Base-by-base conservation (phyloP, 2,797 vertebrate species). In the Mallotus villosus region DNA sequence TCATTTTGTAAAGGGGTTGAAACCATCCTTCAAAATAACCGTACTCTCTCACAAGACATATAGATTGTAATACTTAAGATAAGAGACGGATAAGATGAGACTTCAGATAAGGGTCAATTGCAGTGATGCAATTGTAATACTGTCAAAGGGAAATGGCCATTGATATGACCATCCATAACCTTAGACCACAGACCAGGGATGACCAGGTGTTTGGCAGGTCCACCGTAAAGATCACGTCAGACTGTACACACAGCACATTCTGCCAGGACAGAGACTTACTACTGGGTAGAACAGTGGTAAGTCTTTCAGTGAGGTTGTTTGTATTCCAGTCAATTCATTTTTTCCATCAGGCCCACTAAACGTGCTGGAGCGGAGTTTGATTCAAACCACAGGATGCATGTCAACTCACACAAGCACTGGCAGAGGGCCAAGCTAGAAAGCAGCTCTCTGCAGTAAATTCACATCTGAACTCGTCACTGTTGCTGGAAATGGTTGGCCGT, bases 371-470 rank as follows among this genome's bases (percentile, higher is more conserved):
- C 51, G 1, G 5, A 17, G 5, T 17, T 53, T 53, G 51, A 53
- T 4, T 53, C 16, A n/a, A 53, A n/a, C 51, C 51, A 53, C 51
- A 53, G 51, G n/a, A 25, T 12, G 5, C 5, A 66, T 16, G 14
- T 24, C 22, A 41, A 3, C 32, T 64, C 41, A n/a, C 66, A 67
- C 17, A 21, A 67, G 19, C 51, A 37, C 70, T 85, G 77, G 74
- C 74, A 16, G n/a, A n/a, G 2, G 0, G 25, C 67, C 78, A 67
- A 57, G 4, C 49, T n/a, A 63, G 29, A 71, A 59, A 70, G 68
- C 37, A 53, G 71, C 67, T 64, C 17, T 61, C 63, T 6, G 74
- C 76, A 77, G 68, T 81, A 80, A 81, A 81, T 79, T 73, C 74
- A 68, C 55, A 32, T 74, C 74, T 78, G 19, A 77, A 72, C 46